Percentiles rank a stretch among this genome's conserved stretches.
Evolutionary conservation across 1,140 invertebrate genomes (phyloP).

Genomic region (Zaprionus tsacasi): DNA sequence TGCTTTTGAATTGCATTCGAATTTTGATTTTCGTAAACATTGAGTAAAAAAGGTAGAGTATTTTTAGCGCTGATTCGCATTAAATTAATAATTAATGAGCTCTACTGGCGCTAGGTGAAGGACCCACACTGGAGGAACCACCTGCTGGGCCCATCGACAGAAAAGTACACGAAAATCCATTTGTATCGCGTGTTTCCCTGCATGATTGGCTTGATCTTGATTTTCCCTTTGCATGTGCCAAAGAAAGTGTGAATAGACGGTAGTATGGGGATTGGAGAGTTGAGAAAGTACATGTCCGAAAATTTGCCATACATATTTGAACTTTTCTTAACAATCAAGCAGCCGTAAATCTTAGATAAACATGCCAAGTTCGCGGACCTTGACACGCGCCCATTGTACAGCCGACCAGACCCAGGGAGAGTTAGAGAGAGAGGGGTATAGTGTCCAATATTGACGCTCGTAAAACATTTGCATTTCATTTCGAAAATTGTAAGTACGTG

Average conservation of each 20-base stretch:
- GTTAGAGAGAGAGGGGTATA: too few relatives aligned
- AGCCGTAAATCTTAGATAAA: constrained; percentile 37
- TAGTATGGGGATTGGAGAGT: too few relatives aligned
- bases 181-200: constrained; percentile 53
- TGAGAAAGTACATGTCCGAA: neutral
- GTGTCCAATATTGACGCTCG: constrained; percentile 46
- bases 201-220: constrained; percentile 41
- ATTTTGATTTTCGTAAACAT: constrained; percentile 19
- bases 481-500: constrained; percentile 28
- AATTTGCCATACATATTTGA: constrained; percentile 13
- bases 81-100: constrained; percentile 39
- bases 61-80: constrained; percentile 41
- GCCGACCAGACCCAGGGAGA: neutral
- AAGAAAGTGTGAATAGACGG: neutral
- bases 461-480: constrained; percentile 45
- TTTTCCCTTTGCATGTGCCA: constrained; percentile 23
- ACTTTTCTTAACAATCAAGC: constrained; percentile 15
- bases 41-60: constrained; percentile 4
- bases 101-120: neutral
- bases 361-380: constrained; percentile 39
- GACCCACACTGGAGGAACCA: constrained; percentile 18
- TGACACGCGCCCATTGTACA: constrained; percentile 18
- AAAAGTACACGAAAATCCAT: constrained; percentile 30
- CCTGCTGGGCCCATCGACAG: constrained; percentile 23
- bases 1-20: constrained; percentile 31